Conservation (phyloP, 2,797 vertebrate species). For the Darevskia mixta region DNA sequence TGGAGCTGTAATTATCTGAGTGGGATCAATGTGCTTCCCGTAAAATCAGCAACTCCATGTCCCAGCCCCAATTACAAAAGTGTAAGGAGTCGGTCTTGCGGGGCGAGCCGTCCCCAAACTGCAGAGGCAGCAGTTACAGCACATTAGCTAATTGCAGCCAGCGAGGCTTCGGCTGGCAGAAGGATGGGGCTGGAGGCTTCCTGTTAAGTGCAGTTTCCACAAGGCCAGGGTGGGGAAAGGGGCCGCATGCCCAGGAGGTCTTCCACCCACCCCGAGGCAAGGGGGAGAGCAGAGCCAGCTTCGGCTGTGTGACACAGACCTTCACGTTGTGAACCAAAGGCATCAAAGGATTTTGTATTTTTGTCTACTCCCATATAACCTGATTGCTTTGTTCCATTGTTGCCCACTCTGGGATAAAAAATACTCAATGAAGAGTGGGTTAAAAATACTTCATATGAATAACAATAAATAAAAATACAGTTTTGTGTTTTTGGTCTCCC, state of each 20-base stretch:
- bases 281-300: too few species aligned
- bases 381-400: too few species aligned
- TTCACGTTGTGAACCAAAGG: neutral
- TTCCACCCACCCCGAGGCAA: neutral
- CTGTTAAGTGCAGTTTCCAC: neutral
- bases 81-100: slow-evolving; percentile 28
- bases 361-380: too few species aligned
- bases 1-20: slow-evolving; percentile 32
- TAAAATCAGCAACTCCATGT: slow-evolving; percentile 5
- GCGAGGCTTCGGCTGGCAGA: neutral
- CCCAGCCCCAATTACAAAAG: slow-evolving; percentile 40
- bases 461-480: too few species aligned
- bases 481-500: too few species aligned
- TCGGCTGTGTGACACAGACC: too few species aligned
- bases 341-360: too few species aligned
- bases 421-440: too few species aligned
- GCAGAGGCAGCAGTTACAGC: slow-evolving; percentile 22
- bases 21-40: slow-evolving; percentile 37
- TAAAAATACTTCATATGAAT: too few species aligned
- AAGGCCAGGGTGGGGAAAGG: neutral
- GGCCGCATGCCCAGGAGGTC: neutral
- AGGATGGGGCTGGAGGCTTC: neutral
- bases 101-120: slow-evolving; percentile 18
- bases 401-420: too few species aligned
- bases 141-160: slow-evolving; percentile 23